phyloP scores from a whole-genome alignment of 1,140 invertebrate genomes.

The Araneus ventricosus region DNA sequence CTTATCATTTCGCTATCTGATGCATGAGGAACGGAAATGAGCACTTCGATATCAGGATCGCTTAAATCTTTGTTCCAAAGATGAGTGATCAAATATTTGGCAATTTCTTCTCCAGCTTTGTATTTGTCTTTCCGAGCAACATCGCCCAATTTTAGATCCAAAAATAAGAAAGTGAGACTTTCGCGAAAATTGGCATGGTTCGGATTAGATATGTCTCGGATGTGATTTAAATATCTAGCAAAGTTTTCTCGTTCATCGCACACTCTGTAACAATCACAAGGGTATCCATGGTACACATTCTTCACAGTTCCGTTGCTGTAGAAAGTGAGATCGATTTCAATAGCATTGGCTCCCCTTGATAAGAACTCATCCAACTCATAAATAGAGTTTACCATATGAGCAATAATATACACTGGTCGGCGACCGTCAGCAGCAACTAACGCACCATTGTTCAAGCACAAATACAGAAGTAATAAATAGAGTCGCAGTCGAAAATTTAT shows the following conservation, averaged over 20 bases:
- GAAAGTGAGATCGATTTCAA: conserved; percentile 77
- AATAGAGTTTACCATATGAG: conserved; percentile 78
- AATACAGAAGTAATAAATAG: conserved; percentile 22
- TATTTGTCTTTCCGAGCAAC: conserved; percentile 73
- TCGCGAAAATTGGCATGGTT: conserved; percentile 53
- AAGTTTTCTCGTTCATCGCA: conserved; percentile 77
- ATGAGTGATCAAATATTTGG: conserved; percentile 74
- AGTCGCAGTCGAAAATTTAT: not conserved
- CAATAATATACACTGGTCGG: conserved; percentile 77
- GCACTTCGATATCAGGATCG: conserved; percentile 58
- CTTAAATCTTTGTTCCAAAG: conserved; percentile 73
- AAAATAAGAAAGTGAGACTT: conserved; percentile 61
- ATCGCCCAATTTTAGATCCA: conserved; percentile 76
- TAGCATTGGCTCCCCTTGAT: conserved; percentile 76
- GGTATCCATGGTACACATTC: conserved; percentile 77
- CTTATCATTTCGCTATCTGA: conserved; percentile 57
- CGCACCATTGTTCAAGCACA: not conserved
- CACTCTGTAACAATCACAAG: conserved; percentile 77
- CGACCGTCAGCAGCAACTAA: conserved; percentile 36
- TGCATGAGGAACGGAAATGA: conserved; percentile 69
- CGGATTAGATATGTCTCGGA: conserved; percentile 75
- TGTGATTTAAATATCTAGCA: conserved; percentile 75
- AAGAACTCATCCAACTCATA: conserved; percentile 77
- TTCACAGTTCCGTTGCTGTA: conserved; percentile 75
- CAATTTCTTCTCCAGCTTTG: conserved; percentile 76